These are phyloP conservation scores for Erannis defoliaria DNA, from an alignment of 2,888 invertebrate genomes.

Conservation along the genomic window DNA sequence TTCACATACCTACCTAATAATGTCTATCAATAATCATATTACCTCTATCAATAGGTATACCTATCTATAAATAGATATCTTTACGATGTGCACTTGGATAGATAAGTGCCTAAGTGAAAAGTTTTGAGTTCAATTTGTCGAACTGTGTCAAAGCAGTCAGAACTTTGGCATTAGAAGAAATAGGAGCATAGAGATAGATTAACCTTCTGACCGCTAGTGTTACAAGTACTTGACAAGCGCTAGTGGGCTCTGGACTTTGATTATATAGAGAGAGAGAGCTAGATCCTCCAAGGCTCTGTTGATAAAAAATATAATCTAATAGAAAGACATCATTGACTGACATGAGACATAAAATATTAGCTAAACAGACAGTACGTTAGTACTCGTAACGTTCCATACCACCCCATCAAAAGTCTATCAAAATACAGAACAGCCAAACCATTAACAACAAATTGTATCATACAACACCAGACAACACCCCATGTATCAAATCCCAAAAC, in stretches of 20 bases:
- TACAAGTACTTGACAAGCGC: no score
- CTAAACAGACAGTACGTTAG: neutral
- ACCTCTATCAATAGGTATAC: neutral
- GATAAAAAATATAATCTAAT: no score
- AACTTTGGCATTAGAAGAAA: no score
- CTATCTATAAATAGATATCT: constrained; percentile 6
- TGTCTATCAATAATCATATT: neutral
- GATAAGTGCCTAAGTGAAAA: neutral
- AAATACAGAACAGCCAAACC: constrained; percentile 17
- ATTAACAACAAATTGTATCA: constrained; percentile 34
- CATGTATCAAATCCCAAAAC: constrained; percentile 23
- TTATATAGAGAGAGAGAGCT: no score
- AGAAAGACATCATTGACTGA: no score
- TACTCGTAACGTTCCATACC: neutral
- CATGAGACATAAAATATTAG: no score
- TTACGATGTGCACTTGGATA: neutral
- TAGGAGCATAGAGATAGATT: no score
- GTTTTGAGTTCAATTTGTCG: neutral
- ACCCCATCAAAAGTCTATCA: constrained; percentile 21
- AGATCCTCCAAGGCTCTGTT: no score
- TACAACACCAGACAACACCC: constrained; percentile 18
- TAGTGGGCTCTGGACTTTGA: no score
- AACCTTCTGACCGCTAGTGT: no score
- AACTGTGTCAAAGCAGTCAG: no score
- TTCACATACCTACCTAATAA: constrained; percentile 1